Evolutionary conservation across 2,113 vertebrate genomes (phyloP), one percentile per base, ranked within the genome.

Genomic region (Toxotes jaculatrix): DNA sequence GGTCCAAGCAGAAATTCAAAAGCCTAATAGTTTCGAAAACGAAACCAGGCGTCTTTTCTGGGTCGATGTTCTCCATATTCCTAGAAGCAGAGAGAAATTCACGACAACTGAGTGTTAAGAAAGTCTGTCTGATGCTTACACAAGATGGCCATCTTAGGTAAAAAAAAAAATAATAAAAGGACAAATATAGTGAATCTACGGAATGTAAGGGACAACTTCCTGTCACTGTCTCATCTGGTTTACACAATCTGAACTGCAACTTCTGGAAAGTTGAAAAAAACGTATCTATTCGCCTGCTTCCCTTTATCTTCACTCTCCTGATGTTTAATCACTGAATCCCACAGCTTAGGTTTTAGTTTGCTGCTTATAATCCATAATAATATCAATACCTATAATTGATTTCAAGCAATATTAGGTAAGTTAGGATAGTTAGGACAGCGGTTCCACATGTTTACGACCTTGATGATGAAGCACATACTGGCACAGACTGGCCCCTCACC

Each of bases 61-160:
- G 90, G 78, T 97, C 96, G 12, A 97, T 94, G 43, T 98, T 98
- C 87, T 97, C 96, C 74, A 95, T 94, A 86, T 98, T 98, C 89
- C 97, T 99, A 86, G 13, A 89, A 76, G 34, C 2, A 69, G 11
- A 86, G 16, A 75, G 38, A 87, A 72, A 76, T 2, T 6, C 3
- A 56, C 57, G 27, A n/a, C 0, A 32, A 31, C 60, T 75, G 31
- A 77, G 66, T 60, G 47, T 71, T 57, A 11, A 64, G 31, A 51
- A 69, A 82, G 57, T 43, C 11, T 16, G n/a, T 13, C 4, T 38
- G 10, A 74, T 53, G 43, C 43, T 61, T 55, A 32, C 34, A 2
- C 19, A 82, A 65, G 23, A 62, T 11, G 9, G 27, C 17, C 32
- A 55, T 76, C 47, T 66, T 45, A 38, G 31, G 34, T 36, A 32